These are phyloP conservation scores for Thinocorus orbignyianus DNA, from an alignment of 2,113 vertebrate species.

Conservation along the genomic window DNA sequence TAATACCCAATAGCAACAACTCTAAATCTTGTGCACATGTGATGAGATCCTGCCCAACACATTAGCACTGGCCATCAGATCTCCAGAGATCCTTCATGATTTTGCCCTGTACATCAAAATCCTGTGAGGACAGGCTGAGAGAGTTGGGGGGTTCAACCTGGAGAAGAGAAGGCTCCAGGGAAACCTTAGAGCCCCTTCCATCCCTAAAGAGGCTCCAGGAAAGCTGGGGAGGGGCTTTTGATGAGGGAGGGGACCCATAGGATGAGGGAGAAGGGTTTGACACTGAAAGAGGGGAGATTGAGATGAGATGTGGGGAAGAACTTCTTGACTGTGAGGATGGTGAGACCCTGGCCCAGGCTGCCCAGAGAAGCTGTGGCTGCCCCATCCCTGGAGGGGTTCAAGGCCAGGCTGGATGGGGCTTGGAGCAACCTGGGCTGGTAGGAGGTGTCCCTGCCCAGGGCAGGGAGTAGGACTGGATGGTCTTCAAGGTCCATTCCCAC, in stretches of 20 bases:
- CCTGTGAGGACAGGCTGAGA: background rate
- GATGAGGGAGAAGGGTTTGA: background rate
- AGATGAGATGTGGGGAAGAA: background rate
- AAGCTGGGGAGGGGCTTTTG: background rate
- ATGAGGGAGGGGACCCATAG: background rate
- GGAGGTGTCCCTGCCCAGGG: background rate
- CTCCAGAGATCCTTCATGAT: background rate
- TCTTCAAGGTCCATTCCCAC: background rate
- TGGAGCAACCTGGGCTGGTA: background rate
- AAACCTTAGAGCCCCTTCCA: background rate
- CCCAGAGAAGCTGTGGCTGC: background rate
- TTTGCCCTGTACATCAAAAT: background rate
- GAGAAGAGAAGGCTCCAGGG: background rate
- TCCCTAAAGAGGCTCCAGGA: background rate
- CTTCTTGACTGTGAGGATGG: background rate
- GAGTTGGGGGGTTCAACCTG: background rate
- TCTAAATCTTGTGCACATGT: background rate
- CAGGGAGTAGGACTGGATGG: background rate
- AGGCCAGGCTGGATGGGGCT: background rate
- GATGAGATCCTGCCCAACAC: background rate
- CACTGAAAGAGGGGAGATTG: background rate
- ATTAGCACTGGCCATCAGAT: fast-evolving
- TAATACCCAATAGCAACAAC: background rate
- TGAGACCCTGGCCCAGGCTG: background rate
- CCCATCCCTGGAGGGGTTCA: too few species aligned